Base-by-base conservation (phyloP, 1,140 invertebrate genomes). In the Drosophila littoralis region DNA sequence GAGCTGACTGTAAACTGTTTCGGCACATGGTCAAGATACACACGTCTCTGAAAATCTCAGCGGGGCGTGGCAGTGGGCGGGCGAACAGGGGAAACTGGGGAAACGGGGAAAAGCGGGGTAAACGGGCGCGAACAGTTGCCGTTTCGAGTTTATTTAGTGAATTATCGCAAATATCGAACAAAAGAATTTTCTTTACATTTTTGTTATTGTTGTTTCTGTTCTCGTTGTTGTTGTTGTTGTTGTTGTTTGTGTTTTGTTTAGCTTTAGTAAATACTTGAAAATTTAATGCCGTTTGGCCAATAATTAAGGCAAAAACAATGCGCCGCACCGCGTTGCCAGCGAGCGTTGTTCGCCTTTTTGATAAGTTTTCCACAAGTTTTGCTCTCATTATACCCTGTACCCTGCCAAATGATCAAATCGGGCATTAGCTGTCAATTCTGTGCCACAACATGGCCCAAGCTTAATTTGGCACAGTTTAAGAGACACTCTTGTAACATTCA, bases 221-320 rank as follows among this genome's bases (percentile, higher is more conserved):
- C 38, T 17, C 45, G n/a, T 10, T 61, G 17, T 61, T 42, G 13
- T 40, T 67, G 12, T 42, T 51, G 36, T 43, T 70, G 36, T 54
- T 63, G 67, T 58, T 54, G 61, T 48, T 70, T 86, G 71, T 88
- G 73, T 88, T 88, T 83, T 88, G 83, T 88, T 88, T 89, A 83
- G 83, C 75, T 88, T 88, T 76, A 83, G 83, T 88, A 88, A 88
- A 88, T 88, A 88, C 83, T 88, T 88, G 84, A 88, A 83, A 88
- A 88, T 88, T 88, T 79, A 88, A 88, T 88, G 83, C 83, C 83
- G 79, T 89, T 88, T 88, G 83, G 79, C 76, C 72, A 86, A 86
- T 86, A 86, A 86, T 86, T 86, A 86, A 82, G 83, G 61, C 68
- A 76, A 71, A 78, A 86, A 79, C 78, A 85, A 70, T 77, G 68